Evolutionary conservation across 2,888 invertebrate genomes (phyloP).

Genomic region (Aporophyla nigra): DNA sequence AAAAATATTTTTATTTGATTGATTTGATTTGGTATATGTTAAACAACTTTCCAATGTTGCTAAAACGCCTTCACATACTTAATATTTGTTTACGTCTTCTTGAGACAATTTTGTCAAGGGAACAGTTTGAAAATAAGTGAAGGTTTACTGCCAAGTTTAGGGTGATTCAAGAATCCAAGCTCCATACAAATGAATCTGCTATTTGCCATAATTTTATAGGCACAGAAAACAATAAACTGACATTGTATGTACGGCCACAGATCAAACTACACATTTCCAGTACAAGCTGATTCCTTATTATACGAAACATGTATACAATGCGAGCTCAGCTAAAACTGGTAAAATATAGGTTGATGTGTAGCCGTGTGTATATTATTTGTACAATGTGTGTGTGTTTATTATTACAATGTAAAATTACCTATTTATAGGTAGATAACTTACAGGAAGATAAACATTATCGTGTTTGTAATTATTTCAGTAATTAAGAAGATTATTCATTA

Average conservation of each 20-base stretch:
- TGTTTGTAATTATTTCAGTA: slow-evolving; percentile 29
- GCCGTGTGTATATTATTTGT: too few species aligned
- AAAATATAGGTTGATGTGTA: too few species aligned
- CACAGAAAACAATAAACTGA: not conserved
- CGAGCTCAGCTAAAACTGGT: too few species aligned
- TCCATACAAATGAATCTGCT: not conserved
- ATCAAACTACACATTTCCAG: too few species aligned
- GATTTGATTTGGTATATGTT: not conserved
- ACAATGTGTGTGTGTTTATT: too few species aligned
- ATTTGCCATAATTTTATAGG: not conserved
- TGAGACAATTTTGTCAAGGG: slow-evolving; percentile 21
- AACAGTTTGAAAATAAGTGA: slow-evolving; percentile 4
- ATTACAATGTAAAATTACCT: not conserved
- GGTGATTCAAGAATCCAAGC: not conserved
- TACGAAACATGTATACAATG: too few species aligned
- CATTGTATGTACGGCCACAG: too few species aligned
- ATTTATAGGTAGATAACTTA: slow-evolving; percentile 8
- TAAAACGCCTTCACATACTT: too few species aligned
- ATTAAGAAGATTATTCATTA: slow-evolving; percentile 35
- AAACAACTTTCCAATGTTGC: slow-evolving; percentile 28
- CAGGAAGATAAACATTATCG: slow-evolving; percentile 25
- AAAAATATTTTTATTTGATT: too few species aligned
- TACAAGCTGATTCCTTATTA: too few species aligned
- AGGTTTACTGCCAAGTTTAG: slow-evolving; percentile 38
- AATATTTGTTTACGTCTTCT: slow-evolving; percentile 19